Evolutionary conservation across 2,888 invertebrate genomes (phyloP).

Genomic region (Hoplodrina blanda): DNA sequence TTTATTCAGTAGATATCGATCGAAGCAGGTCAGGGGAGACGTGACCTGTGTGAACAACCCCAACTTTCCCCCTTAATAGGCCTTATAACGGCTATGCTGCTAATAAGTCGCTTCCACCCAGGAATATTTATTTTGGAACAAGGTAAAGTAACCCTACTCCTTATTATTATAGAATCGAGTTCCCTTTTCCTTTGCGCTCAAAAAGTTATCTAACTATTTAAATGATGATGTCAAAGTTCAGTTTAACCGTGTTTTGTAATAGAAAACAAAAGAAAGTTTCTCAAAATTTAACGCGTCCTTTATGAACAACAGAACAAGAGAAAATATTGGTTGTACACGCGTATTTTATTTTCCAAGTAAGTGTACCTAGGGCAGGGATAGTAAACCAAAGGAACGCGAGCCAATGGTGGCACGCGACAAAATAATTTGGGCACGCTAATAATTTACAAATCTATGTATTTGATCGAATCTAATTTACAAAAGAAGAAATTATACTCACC

Average conservation of each 20-base stretch:
- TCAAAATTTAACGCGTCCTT: slow-evolving; percentile 10
- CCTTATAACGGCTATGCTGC: slow-evolving; percentile 59
- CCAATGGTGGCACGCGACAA: too few species aligned
- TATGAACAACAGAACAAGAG: slow-evolving; percentile 6
- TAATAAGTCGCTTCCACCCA: slow-evolving; percentile 46
- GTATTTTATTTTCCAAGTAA: neutral
- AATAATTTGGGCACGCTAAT: too few species aligned
- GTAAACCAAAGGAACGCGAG: too few species aligned
- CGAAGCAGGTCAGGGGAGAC: slow-evolving; percentile 61
- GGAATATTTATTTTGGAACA: slow-evolving; percentile 39
- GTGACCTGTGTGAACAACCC: slow-evolving; percentile 66
- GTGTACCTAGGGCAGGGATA: neutral
- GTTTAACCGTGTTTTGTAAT: slow-evolving; percentile 26
- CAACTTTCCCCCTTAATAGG: slow-evolving; percentile 46
- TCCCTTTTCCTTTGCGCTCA: slow-evolving; percentile 15
- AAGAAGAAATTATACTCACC: too few species aligned
- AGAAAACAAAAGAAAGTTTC: slow-evolving; percentile 29
- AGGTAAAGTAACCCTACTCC: slow-evolving; percentile 8
- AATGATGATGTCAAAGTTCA: slow-evolving; percentile 14
- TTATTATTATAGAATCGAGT: slow-evolving; percentile 24
- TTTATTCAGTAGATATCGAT: slow-evolving; percentile 76
- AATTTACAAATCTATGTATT: too few species aligned
- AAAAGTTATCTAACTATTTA: slow-evolving; percentile 25
- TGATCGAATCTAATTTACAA: too few species aligned
- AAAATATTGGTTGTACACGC: slow-evolving; percentile 2